These are phyloP conservation scores for Desmodus rotundus DNA, from an alignment of 2,113 vertebrate species.

Conservation along the genomic window DNA sequence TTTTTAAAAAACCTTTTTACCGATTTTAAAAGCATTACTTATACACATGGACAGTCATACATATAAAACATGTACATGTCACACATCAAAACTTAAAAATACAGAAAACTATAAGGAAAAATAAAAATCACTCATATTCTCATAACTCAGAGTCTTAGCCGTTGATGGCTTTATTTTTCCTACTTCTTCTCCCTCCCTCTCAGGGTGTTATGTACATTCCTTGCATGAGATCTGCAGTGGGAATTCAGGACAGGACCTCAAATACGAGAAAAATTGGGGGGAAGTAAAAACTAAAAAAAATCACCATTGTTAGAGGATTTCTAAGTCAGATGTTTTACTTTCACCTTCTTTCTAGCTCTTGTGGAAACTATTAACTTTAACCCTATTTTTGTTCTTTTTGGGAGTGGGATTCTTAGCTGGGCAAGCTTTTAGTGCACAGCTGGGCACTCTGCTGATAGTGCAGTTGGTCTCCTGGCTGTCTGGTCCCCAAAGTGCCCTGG, in stretches of 20 bases:
- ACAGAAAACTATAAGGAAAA: background rate
- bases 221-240: background rate
- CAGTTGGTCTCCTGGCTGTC: background rate
- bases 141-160: background rate
- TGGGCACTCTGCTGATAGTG: rapidly evolving
- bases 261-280: background rate
- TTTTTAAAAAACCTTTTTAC: background rate
- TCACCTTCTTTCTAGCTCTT: background rate
- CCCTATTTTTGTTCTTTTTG: background rate
- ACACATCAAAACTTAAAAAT: background rate
- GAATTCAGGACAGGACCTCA: background rate
- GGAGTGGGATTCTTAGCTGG: no score
- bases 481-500: no score
- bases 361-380: background rate
- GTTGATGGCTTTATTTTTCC: background rate
- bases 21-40: background rate
- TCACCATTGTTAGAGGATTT: background rate
- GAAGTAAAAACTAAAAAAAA: background rate
- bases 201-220: background rate
- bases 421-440: no score
- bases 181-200: no score
- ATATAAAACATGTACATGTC: background rate
- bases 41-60: background rate
- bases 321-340: background rate
- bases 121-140: background rate